These are phyloP conservation scores for Sarcophaga bullata DNA, from an alignment of 1,140 invertebrate species.

Conservation along the genomic window DNA sequence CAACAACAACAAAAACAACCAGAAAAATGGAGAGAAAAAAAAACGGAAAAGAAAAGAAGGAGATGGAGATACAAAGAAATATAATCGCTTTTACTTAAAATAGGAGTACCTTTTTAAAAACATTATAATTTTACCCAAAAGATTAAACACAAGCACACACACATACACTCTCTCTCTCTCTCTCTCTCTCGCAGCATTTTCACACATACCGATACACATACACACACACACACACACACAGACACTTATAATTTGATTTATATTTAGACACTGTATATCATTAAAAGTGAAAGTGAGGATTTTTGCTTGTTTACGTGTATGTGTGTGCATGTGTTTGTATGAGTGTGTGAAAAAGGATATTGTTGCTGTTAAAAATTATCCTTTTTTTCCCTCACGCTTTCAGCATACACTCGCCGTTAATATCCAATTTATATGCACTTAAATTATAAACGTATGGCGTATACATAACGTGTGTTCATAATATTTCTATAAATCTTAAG, in stretches of 20 bases:
- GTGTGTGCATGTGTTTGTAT: neutral
- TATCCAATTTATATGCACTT: slow-evolving; percentile 34
- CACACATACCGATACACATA: no score
- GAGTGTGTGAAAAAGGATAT: slow-evolving; percentile 10
- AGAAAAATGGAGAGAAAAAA: no score
- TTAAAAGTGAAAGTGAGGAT: no score
- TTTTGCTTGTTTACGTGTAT: no score
- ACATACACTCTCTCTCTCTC: neutral
- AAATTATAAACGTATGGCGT: slow-evolving; percentile 5
- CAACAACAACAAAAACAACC: no score
- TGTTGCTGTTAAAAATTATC: neutral
- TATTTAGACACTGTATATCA: no score
- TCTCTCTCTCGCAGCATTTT: no score
- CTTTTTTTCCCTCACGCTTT: neutral
- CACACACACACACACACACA: no score
- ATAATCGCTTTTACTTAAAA: slow-evolving; percentile 8
- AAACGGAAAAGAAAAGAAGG: no score
- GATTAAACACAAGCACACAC: neutral
- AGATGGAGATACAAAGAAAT: neutral
- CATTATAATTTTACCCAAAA: slow-evolving; percentile 11
- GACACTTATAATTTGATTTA: no score
- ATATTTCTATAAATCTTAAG: slow-evolving; percentile 31
- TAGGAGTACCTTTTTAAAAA: neutral
- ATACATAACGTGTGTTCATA: slow-evolving; percentile 1
- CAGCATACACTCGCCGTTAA: neutral